A percentile compares a stretch with the other conserved stretches of the same genome.
Conservation (phyloP, 2,797 vertebrate genomes). For the Remorina albescens region DNA sequence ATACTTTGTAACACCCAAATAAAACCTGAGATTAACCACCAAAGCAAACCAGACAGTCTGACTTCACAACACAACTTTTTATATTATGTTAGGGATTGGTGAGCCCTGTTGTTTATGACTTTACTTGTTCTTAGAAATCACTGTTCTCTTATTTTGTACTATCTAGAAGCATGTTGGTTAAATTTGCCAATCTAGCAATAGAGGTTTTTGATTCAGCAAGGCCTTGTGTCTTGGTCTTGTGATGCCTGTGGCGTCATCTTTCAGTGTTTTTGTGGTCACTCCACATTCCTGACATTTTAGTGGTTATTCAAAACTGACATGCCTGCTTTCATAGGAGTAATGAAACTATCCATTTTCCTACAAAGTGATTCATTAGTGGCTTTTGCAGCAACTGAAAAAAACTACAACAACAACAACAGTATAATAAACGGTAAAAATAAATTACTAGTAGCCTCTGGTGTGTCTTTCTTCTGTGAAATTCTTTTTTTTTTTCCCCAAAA, state of each 20-base stretch:
- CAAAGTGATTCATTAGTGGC: not conserved
- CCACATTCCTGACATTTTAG: constrained; percentile 27
- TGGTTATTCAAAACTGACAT: constrained; percentile 22
- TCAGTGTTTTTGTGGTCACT: constrained; percentile 1
- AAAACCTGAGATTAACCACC: constrained; percentile 11
- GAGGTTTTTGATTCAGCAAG: constrained; percentile 12
- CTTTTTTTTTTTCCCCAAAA: constrained; percentile 21
- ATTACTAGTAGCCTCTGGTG: not conserved
- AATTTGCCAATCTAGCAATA: constrained; percentile 29
- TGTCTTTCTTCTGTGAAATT: constrained; percentile 6
- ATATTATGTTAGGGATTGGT: not conserved
- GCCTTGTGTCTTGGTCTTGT: constrained; percentile 49
- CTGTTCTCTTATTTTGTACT: not conserved
- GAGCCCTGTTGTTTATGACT: not conserved
- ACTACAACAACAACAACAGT: too few species aligned
- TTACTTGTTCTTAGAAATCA: not conserved
- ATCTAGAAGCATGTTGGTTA: constrained; percentile 18
- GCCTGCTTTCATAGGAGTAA: not conserved
- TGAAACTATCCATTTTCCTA: constrained; percentile 14
- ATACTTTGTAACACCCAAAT: not conserved
- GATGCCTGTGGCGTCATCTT: constrained; percentile 30
- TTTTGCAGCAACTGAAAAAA: constrained; percentile 18
- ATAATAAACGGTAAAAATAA: constrained; percentile 11
- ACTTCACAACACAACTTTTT: not conserved
- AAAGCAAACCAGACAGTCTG: not conserved